Percentiles rank a stretch among this genome's conserved stretches.
phyloP scores from a whole-genome alignment of 2,888 invertebrate species.

The Netelia melanura region DNA sequence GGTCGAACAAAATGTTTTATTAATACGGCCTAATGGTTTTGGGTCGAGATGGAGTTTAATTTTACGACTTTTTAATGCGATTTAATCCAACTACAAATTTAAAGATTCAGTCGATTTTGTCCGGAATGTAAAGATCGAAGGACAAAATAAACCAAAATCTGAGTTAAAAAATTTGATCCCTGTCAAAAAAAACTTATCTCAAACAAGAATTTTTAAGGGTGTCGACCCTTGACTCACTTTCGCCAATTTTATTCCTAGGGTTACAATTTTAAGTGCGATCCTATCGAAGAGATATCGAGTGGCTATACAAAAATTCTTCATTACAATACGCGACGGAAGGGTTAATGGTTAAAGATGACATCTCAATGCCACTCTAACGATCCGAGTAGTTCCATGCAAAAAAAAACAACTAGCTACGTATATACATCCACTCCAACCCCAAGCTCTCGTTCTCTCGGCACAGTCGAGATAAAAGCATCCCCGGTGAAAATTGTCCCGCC shows the following conservation, averaged over 20 bases:
- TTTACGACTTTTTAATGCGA: conserved; percentile 84
- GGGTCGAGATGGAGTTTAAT: conserved; percentile 78
- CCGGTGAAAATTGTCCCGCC: conserved; percentile 51
- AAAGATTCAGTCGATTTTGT: conserved; percentile 79
- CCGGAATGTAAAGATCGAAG: conserved; percentile 66
- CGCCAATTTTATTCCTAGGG: too few relatives aligned
- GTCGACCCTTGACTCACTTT: too few relatives aligned
- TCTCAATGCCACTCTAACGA: conserved; percentile 9
- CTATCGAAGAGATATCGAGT: too few relatives aligned
- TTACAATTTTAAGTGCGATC: too few relatives aligned
- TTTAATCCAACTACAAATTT: conserved; percentile 80
- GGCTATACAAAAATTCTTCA: not conserved
- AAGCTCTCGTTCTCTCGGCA: conserved; percentile 7
- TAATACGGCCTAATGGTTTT: conserved; percentile 54
- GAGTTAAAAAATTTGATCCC: too few relatives aligned
- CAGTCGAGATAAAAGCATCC: conserved; percentile 18
- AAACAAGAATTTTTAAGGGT: too few relatives aligned
- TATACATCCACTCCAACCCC: not conserved
- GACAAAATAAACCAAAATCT: too few relatives aligned
- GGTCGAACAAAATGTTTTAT: too few relatives aligned
- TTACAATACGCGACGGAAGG: not conserved
- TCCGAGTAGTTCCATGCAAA: conserved; percentile 32
- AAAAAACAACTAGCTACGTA: not conserved
- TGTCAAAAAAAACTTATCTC: too few relatives aligned
- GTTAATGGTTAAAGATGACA: conserved; percentile 27